phyloP scores from a whole-genome alignment of 2,888 invertebrate species.

The Conus canariensis region DNA sequence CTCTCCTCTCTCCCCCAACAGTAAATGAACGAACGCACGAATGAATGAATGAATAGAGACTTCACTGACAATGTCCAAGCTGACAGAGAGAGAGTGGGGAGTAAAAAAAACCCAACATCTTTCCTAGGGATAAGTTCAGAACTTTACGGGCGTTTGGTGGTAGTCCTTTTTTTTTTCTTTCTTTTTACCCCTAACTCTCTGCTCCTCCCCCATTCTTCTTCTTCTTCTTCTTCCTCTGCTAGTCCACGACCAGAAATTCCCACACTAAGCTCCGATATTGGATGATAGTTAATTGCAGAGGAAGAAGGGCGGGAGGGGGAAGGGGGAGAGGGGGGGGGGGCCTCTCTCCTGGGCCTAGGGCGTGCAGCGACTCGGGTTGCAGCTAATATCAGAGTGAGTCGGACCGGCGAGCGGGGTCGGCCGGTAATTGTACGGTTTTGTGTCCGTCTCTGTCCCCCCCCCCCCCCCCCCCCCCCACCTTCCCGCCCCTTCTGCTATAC shows the following conservation, averaged over 20 bases:
- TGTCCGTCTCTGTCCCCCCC: no score
- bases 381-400: background rate
- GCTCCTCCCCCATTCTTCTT: background rate
- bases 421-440: background rate
- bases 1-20: no score
- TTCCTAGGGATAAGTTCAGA: no score
- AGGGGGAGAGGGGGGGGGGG: background rate
- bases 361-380: background rate
- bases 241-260: background rate
- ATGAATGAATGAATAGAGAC: no score
- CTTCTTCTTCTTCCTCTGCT: background rate
- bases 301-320: no score
- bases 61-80: no score
- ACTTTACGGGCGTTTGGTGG: no score
- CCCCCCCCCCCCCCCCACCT: no score
- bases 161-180: background rate
- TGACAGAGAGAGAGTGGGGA: no score
- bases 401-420: background rate
- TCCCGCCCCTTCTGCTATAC: background rate
- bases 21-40: no score
- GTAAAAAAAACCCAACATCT: no score
- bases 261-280: background rate
- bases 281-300: conserved; percentile 28
- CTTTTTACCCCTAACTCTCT: background rate
- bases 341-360: background rate